Evolutionary conservation across 2,888 invertebrate species (phyloP).

Genomic region (Cephus pygmeus): DNA sequence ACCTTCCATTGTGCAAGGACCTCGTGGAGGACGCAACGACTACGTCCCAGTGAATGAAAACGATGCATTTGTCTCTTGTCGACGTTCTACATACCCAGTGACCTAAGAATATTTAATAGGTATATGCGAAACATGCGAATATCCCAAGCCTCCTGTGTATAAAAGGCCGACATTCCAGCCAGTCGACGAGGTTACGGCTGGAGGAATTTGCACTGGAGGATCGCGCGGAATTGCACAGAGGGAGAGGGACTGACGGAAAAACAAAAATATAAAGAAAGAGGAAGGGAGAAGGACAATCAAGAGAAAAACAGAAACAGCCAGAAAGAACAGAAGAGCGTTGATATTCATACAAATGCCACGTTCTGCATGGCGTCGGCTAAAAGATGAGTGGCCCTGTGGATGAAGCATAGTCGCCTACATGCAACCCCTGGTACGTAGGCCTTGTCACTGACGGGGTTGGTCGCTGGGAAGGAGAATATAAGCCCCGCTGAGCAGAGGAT

Average conservation of each 20-base stretch:
- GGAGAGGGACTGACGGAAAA: not conserved
- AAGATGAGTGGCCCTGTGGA: not conserved
- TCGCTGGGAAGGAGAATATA: constrained; percentile 23
- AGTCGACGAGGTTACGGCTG: not conserved
- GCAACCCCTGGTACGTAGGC: constrained; percentile 18
- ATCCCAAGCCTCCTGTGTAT: not conserved
- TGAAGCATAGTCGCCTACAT: not conserved
- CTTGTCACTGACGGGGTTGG: constrained; percentile 27
- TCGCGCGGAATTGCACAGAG: not conserved
- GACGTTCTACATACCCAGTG: not conserved
- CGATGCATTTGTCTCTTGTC: not conserved
- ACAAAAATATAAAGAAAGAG: constrained; percentile 1
- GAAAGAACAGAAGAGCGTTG: constrained; percentile 22
- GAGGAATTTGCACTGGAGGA: not conserved
- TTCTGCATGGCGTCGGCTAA: not conserved
- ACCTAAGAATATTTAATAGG: not conserved
- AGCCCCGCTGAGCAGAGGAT: constrained; percentile 51
- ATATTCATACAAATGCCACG: constrained; percentile 11
- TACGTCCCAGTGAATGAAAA: not conserved
- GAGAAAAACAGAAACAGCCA: constrained; percentile 17
- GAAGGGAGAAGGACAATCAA: constrained; percentile 4
- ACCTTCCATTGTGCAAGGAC: not conserved
- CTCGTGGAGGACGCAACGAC: not conserved
- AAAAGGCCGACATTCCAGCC: not conserved
- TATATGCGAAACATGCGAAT: not conserved